phyloP scores from a whole-genome alignment of 2,797 vertebrate genomes.

The Lutjanus campechanus region DNA sequence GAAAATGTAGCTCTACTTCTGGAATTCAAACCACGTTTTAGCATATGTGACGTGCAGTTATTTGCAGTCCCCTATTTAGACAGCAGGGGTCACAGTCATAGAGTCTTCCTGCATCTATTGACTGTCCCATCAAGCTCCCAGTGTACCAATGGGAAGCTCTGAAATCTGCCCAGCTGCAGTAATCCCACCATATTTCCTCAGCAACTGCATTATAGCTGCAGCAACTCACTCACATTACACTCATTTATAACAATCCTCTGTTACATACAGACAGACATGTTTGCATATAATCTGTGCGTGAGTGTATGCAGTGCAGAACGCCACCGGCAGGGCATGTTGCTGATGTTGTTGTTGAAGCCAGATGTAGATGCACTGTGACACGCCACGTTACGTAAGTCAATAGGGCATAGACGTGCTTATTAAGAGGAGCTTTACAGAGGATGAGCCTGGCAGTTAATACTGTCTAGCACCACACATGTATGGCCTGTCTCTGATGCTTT shows the following conservation, averaged over 20 bases:
- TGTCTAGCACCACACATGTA: constrained; percentile 57
- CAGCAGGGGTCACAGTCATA: constrained; percentile 78
- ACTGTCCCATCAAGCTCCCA: constrained; percentile 55
- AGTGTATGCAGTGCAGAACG: background rate
- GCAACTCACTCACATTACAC: constrained; percentile 40
- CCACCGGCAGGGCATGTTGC: constrained; percentile 48
- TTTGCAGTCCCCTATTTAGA: constrained; percentile 70
- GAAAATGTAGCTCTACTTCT: constrained; percentile 43
- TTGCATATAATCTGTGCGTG: constrained; percentile 10
- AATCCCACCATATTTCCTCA: constrained; percentile 62
- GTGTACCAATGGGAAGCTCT: constrained; percentile 56
- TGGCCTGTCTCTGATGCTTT: constrained; percentile 53
- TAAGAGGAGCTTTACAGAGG: constrained; percentile 65
- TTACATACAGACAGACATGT: constrained; percentile 4
- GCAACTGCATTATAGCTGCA: constrained; percentile 42
- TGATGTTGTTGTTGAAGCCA: constrained; percentile 57
- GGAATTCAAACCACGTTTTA: constrained; percentile 44
- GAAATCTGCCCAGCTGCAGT: constrained; percentile 71
- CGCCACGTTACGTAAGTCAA: constrained; percentile 76
- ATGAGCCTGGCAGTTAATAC: constrained; percentile 71
- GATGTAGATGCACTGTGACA: constrained; percentile 69
- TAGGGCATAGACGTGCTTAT: constrained; percentile 67
- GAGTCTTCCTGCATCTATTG: constrained; percentile 48
- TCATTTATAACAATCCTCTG: constrained; percentile 41
- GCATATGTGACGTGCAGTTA: constrained; percentile 41